Evolutionary conservation across 2,888 invertebrate genomes (phyloP).

Genomic region (Acanthosepion lycidas): DNA sequence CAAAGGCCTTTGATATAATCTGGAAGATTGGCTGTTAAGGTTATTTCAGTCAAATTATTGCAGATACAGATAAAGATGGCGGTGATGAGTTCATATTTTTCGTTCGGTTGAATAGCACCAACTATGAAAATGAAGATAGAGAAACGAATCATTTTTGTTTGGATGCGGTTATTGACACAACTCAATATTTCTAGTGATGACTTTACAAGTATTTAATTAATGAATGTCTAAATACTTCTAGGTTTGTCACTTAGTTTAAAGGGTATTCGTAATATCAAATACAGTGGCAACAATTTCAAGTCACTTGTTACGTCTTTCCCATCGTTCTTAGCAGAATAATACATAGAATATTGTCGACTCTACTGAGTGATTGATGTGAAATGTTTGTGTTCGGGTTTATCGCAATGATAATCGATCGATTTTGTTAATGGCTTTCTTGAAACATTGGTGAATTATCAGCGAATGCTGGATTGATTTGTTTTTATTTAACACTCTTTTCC

Average conservation of each 20-base stretch:
- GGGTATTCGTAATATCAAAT: not conserved
- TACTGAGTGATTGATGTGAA: not conserved
- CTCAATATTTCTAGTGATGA: too few species aligned
- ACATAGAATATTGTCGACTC: not conserved
- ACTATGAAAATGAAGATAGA: too few species aligned
- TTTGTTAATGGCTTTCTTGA: not conserved
- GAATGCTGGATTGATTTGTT: not conserved
- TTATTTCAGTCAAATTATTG: too few species aligned
- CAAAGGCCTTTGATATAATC: too few species aligned
- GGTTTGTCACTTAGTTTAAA: not conserved
- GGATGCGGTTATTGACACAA: too few species aligned
- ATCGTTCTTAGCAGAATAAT: not conserved
- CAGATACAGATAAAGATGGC: too few species aligned
- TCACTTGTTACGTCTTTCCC: not conserved
- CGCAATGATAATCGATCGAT: not conserved
- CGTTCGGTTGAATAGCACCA: too few species aligned
- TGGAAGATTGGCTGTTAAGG: too few species aligned
- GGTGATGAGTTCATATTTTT: too few species aligned
- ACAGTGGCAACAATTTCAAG: not conserved
- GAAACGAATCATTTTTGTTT: too few species aligned
- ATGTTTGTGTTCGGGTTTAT: not conserved
- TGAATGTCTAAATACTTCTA: too few species aligned
- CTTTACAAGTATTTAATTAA: too few species aligned
- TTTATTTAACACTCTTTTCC: not conserved
- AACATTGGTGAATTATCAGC: not conserved